Evolutionary conservation across 1,140 invertebrate genomes (phyloP), one percentile per base, ranked within the genome.

Genomic region (Leptinotarsa texana): DNA sequence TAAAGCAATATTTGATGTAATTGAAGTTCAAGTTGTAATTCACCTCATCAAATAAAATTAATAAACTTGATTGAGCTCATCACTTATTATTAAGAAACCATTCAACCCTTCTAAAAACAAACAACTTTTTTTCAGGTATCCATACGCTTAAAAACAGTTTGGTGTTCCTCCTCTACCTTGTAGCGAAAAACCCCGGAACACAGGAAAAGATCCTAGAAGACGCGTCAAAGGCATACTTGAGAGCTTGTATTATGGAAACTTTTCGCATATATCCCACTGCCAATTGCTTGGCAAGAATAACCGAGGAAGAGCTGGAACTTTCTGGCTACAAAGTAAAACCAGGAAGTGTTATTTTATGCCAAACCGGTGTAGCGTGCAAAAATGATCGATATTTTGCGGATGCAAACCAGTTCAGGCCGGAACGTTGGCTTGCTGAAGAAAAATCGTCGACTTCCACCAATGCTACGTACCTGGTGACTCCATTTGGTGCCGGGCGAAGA

Each of bases 231-330:
- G 87, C 89, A 21, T 90, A 96, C 81, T 88, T 96, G 1, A 92
- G 77, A 72, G 95, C 95, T 3, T 97, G 95, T 79, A 90, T 97
- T 4, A 92, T 91, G 69, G 96, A 99, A 88, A 89, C 93, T 1
- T 96, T 96, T 82, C 88, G 93, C 77, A 82, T 98, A 47, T 87
- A 93, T 62, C 95, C 96, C 2, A 95, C 95, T 17, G 93, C 95
- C 3, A 91, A 94, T 4, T 93, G 93, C 78, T 87, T 97, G 49
- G 93, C 93, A 0, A 87, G 97, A 78, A 90, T 97, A 42, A 83
- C 94, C 13, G 93, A 95, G 71, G 86, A 91, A 74, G 91, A 96
- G 24, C 88, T 95, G 81, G 89, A 91, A 57, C 86, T 98, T 3
- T 91, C 89, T 49, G 94, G 92, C 17, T 94, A 96, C 83, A 86